Evolutionary conservation across 2,888 invertebrate species (phyloP).

Genomic region (Synanthedon vespiformis): DNA sequence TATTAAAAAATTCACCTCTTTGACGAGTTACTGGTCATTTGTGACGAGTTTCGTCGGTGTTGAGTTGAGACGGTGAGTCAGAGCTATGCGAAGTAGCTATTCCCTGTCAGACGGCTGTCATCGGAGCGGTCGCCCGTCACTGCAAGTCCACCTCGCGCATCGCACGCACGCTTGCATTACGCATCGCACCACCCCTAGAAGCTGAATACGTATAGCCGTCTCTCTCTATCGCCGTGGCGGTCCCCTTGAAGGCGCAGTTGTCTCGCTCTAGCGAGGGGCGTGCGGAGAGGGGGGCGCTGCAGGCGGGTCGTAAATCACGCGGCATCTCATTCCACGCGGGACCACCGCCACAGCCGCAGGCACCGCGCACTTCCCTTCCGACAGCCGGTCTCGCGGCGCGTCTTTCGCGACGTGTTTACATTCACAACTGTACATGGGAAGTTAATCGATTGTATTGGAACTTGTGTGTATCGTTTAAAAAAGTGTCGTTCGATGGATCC

Average conservation of each 20-base stretch:
- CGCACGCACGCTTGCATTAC: slow-evolving; percentile 70
- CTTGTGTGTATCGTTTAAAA: slow-evolving; percentile 36
- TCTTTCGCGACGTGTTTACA: slow-evolving; percentile 68
- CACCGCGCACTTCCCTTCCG: slow-evolving; percentile 62
- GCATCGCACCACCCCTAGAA: slow-evolving; percentile 66
- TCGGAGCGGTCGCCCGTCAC: slow-evolving; percentile 63
- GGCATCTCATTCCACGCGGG: slow-evolving; percentile 71
- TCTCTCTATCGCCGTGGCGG: slow-evolving; percentile 27
- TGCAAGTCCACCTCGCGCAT: slow-evolving; percentile 69
- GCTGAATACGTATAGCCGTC: slow-evolving; percentile 40
- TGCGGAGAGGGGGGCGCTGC: slow-evolving; percentile 64
- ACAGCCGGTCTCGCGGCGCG: slow-evolving; percentile 60
- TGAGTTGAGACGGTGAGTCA: slow-evolving; percentile 50
- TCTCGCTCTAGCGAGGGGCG: slow-evolving; percentile 49
- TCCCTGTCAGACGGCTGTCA: slow-evolving; percentile 59
- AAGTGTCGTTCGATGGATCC: slow-evolving; percentile 60
- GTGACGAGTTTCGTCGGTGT: slow-evolving; percentile 43
- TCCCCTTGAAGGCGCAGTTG: slow-evolving; percentile 17
- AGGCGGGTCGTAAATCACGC: slow-evolving; percentile 72
- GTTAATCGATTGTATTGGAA: slow-evolving; percentile 38
- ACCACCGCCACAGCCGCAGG: slow-evolving; percentile 66
- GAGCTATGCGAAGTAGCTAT: slow-evolving; percentile 43
- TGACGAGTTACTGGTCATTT: slow-evolving; percentile 16
- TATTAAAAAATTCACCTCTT: slow-evolving; percentile 29
- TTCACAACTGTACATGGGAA: slow-evolving; percentile 47